Conservation (phyloP, 2,888 invertebrate species). For the Hypomecis punctinalis region DNA sequence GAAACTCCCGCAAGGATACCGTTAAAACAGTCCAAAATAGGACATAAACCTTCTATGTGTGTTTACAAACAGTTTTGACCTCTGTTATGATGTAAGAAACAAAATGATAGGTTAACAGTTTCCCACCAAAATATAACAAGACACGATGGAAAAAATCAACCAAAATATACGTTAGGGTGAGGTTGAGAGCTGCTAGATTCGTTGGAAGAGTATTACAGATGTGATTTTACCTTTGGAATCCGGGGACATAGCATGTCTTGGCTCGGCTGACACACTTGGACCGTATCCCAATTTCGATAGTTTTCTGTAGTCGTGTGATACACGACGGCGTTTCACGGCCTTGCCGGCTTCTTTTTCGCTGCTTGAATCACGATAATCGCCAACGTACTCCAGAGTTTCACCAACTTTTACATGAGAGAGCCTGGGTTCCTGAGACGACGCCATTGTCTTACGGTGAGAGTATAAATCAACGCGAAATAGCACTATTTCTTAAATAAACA, state of each 20-base stretch:
- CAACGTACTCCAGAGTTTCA: slow-evolving; percentile 71
- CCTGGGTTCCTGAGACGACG: slow-evolving; percentile 78
- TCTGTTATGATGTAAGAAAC: slow-evolving; percentile 77
- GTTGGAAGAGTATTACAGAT: slow-evolving; percentile 19
- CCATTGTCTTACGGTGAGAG: slow-evolving; percentile 77
- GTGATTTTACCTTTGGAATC: slow-evolving; percentile 72
- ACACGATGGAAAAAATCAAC: slow-evolving; percentile 20
- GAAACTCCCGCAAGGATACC: slow-evolving; percentile 15
- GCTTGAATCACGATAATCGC: slow-evolving; percentile 62
- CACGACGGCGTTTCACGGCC: slow-evolving; percentile 74
- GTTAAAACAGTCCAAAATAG: slow-evolving; percentile 36
- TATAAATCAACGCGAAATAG: slow-evolving; percentile 64
- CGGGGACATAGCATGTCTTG: slow-evolving; percentile 63
- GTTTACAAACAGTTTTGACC: slow-evolving; percentile 83
- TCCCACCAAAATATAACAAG: slow-evolving; percentile 75
- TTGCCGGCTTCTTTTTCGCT: slow-evolving; percentile 74
- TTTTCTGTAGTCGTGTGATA: slow-evolving; percentile 77
- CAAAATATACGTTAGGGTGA: slow-evolving; percentile 9
- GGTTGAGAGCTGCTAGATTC: slow-evolving; percentile 14
- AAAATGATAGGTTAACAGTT: slow-evolving; percentile 75
- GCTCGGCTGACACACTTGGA: slow-evolving; percentile 77
- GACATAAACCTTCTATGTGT: slow-evolving; percentile 60
- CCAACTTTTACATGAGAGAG: slow-evolving; percentile 78
- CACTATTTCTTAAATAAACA: slow-evolving; percentile 70
- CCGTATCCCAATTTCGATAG: slow-evolving; percentile 77